These are phyloP conservation scores for Zelostemma sp. DNA, from an alignment of 1,140 invertebrate species.

Conservation along the genomic window DNA sequence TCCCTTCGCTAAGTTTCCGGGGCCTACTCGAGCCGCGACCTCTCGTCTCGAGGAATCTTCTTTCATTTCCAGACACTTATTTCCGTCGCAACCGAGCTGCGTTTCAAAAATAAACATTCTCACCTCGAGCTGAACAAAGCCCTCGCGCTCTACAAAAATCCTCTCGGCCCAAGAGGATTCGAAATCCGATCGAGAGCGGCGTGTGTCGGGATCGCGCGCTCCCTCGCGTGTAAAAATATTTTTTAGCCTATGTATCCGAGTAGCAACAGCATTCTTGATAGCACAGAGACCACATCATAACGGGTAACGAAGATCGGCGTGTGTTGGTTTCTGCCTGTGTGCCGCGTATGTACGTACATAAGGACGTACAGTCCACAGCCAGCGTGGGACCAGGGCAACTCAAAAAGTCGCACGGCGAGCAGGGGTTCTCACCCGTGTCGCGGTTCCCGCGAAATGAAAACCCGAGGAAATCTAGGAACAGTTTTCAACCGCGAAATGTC, in stretches of 20 bases:
- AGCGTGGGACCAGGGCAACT: conserved; percentile 67
- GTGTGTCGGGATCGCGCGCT: too few relatives aligned
- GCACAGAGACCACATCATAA: conserved; percentile 43
- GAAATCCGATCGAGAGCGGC: neutral
- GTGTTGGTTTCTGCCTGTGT: conserved; percentile 27
- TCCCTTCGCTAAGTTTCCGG: conserved; percentile 32
- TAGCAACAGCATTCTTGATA: conserved; percentile 49
- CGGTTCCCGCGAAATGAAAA: conserved; percentile 24
- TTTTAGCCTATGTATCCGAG: conserved; percentile 39
- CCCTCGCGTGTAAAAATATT: conserved; percentile 25
- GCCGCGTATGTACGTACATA: conserved; percentile 36
- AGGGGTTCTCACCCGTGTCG: conserved; percentile 60
- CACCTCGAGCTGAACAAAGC: neutral
- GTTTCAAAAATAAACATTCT: neutral
- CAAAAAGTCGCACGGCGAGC: conserved; percentile 68
- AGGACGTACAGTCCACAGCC: conserved; percentile 56
- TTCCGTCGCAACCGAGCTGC: conserved; percentile 16
- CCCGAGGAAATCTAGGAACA: conserved; percentile 16
- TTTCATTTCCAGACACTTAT: conserved; percentile 25
- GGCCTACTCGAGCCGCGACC: conserved; percentile 23
- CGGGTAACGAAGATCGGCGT: conserved; percentile 39
- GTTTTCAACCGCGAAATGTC: neutral
- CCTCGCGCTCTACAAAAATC: neutral
- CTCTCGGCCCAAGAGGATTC: neutral
- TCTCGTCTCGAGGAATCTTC: conserved; percentile 22